These are phyloP conservation scores for Ovis canadensis DNA, from an alignment of 2,113 vertebrate genomes.

Conservation along the genomic window DNA sequence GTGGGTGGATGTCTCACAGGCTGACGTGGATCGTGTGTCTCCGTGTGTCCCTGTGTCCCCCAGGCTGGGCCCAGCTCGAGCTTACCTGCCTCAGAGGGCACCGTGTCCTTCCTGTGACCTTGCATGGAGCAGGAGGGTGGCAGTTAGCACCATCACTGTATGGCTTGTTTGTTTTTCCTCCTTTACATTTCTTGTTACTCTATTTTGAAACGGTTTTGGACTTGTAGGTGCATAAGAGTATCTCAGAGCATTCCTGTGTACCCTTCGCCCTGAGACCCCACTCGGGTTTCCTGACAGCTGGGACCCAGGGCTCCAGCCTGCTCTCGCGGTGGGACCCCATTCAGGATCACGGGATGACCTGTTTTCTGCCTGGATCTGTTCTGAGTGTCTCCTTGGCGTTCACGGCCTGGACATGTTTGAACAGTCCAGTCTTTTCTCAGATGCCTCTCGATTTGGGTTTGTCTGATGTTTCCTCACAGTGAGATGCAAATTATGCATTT, in stretches of 20 bases:
- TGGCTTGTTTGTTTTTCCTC: neutral
- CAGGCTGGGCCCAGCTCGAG: neutral
- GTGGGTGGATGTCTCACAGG: neutral
- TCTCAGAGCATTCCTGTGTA: no score
- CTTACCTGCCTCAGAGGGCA: fast-evolving
- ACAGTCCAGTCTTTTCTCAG: neutral
- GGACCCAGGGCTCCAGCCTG: neutral
- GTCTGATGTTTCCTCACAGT: neutral
- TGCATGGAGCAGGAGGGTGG: fast-evolving
- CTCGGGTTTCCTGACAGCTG: fast-evolving
- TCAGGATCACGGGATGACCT: fast-evolving
- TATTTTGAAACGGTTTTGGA: neutral
- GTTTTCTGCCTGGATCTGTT: fast-evolving
- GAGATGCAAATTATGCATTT: neutral
- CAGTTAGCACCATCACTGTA: fast-evolving
- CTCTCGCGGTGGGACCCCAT: fast-evolving
- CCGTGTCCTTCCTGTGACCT: fast-evolving
- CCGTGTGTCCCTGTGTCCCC: neutral
- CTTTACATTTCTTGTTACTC: neutral
- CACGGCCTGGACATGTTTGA: neutral
- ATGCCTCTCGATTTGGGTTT: neutral
- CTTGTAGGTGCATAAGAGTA: neutral
- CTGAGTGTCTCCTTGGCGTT: neutral
- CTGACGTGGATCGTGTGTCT: fast-evolving
- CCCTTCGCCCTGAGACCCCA: neutral